Evolutionary conservation across 2,113 vertebrate species (phyloP).

Genomic region (Oceanites oceanicus): DNA sequence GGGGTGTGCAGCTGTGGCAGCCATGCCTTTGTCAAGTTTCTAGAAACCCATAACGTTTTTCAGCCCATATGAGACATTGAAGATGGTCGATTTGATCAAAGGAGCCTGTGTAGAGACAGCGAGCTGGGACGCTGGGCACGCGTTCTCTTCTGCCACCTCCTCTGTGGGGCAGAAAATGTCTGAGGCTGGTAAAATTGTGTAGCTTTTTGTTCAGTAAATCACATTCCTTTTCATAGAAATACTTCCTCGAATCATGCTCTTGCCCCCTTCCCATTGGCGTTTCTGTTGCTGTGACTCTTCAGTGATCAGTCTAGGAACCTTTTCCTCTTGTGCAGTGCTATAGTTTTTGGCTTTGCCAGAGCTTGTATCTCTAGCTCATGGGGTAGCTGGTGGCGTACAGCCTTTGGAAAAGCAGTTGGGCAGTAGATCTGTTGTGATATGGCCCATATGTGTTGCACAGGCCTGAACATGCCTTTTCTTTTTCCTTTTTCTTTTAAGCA

Average conservation of each 20-base stretch:
- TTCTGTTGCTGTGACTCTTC: neutral
- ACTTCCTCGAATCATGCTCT: neutral
- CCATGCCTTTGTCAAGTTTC: neutral
- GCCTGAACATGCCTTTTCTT: neutral
- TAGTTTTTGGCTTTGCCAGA: neutral
- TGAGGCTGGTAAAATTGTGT: neutral
- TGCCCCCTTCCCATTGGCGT: neutral
- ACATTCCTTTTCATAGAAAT: neutral
- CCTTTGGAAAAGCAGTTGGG: neutral
- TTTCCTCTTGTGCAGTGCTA: neutral
- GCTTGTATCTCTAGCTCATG: neutral
- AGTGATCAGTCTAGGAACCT: neutral
- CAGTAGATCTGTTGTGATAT: neutral
- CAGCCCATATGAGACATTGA: neutral
- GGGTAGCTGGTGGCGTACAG: neutral
- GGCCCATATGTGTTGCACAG: neutral
- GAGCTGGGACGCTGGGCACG: neutral
- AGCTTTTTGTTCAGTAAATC: neutral
- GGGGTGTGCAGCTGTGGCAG: neutral
- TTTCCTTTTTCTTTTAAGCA: neutral
- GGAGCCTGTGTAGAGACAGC: neutral
- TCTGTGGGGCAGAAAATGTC: neutral
- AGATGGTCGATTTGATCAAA: neutral
- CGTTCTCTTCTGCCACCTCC: neutral
- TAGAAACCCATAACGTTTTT: neutral